Conservation (phyloP, 2,797 vertebrate species). For the Meda fulgida region DNA sequence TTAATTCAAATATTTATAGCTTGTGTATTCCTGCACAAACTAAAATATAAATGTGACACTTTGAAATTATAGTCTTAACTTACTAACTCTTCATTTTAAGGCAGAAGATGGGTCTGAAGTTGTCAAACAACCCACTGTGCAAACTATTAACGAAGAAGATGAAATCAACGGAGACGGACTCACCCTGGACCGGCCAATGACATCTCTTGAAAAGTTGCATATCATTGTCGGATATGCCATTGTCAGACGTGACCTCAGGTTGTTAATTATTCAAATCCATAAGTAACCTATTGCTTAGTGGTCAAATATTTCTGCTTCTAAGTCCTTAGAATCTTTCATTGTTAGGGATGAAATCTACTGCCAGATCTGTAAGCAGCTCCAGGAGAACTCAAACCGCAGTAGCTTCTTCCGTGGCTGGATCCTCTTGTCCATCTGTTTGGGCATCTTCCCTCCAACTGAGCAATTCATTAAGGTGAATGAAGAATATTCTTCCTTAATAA, state of each 20-base stretch:
- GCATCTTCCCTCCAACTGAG: constrained; percentile 92
- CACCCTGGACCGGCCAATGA: constrained; percentile 85
- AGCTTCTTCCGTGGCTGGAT: constrained; percentile 93
- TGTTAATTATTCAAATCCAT: background rate
- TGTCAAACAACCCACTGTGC: constrained; percentile 69
- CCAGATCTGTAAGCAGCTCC: constrained; percentile 98
- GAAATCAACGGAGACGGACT: constrained; percentile 77
- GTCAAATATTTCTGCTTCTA: constrained; percentile 18
- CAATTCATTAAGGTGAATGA: constrained; percentile 82
- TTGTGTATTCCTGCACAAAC: background rate
- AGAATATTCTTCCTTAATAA: background rate
- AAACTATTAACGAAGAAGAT: constrained; percentile 75
- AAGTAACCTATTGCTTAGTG: background rate
- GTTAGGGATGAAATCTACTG: constrained; percentile 97
- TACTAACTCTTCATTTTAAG: constrained; percentile 22
- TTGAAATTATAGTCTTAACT: background rate
- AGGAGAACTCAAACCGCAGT: constrained; percentile 84
- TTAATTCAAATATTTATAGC: background rate
- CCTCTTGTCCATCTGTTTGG: constrained; percentile 92
- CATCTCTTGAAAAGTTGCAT: constrained; percentile 93
- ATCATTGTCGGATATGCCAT: constrained; percentile 90
- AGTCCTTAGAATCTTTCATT: constrained; percentile 47
- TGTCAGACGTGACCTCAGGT: constrained; percentile 88
- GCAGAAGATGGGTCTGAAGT: constrained; percentile 63
- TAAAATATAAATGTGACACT: background rate